These are phyloP conservation scores for Drosophila aldrichi DNA, from an alignment of 2,888 invertebrate species.

Conservation along the genomic window DNA sequence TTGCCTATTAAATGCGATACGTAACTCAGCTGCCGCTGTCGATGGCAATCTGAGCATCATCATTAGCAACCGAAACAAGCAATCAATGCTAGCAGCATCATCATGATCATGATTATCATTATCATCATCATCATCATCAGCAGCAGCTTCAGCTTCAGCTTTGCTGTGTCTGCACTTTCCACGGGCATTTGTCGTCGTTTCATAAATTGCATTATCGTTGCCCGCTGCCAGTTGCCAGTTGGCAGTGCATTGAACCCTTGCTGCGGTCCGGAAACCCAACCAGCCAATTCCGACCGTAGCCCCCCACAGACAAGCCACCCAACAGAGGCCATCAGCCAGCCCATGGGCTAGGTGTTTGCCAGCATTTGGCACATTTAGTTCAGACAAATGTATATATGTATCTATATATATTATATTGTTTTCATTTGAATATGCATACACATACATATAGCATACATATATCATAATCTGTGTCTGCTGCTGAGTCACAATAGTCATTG, in stretches of 20 bases:
- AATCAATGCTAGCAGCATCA: constrained; percentile 8
- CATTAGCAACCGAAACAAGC: constrained; percentile 1
- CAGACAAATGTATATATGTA: constrained; percentile 14
- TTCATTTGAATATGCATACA: not conserved
- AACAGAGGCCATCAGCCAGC: not conserved
- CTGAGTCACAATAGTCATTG: constrained; percentile 19
- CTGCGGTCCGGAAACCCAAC: constrained; percentile 55
- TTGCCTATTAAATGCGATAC: constrained; percentile 29
- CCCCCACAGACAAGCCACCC: constrained; percentile 1
- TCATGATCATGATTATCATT: constrained; percentile 1
- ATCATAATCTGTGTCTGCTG: constrained; percentile 3
- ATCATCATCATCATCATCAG: constrained; percentile 8
- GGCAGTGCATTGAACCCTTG: constrained; percentile 56
- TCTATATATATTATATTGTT: not conserved
- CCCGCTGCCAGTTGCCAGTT: constrained; percentile 19
- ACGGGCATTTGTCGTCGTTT: constrained; percentile 47
- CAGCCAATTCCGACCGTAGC: constrained; percentile 24
- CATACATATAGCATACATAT: not conserved
- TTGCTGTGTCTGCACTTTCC: constrained; percentile 21
- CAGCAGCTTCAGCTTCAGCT: constrained; percentile 1
- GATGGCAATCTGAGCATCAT: constrained; percentile 25
- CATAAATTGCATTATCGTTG: constrained; percentile 67
- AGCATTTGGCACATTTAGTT: constrained; percentile 39
- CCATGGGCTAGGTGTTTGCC: constrained; percentile 21
- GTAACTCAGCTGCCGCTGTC: constrained; percentile 26